These are phyloP conservation scores for Apodemia duryi DNA, from an alignment of 2,888 invertebrate genomes.

Conservation along the genomic window DNA sequence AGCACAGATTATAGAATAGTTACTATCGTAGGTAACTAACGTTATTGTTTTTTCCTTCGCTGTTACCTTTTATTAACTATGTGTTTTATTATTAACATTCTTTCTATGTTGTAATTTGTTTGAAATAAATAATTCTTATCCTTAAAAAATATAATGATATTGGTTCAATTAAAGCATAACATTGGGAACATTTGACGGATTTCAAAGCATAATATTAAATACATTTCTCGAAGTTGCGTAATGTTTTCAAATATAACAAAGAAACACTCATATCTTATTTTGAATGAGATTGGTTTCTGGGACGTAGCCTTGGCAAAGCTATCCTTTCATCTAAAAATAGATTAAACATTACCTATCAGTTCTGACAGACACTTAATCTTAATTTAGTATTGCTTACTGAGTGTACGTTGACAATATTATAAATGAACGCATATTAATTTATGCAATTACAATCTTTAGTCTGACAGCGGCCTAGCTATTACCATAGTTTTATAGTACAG, in stretches of 20 bases:
- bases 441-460: not conserved
- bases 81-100: too few species aligned
- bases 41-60: too few species aligned
- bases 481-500: not conserved
- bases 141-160: not conserved
- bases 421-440: not conserved
- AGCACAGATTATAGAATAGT: too few species aligned
- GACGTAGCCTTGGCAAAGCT: conserved; percentile 6
- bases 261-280: conserved; percentile 1
- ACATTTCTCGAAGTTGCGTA: not conserved
- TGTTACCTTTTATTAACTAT: too few species aligned
- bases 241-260: conserved; percentile 4
- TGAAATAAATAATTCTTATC: too few species aligned
- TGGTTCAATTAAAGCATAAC: not conserved
- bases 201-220: conserved; percentile 1
- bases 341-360: conserved; percentile 8
- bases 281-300: not conserved
- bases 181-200: too few species aligned
- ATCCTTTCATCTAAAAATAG: conserved; percentile 12
- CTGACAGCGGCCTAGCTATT: not conserved
- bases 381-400: not conserved
- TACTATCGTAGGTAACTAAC: too few species aligned
- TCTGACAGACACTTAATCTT: conserved; percentile 10
- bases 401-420: conserved; percentile 9
- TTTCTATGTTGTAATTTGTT: too few species aligned